Percentiles rank a stretch among this genome's conserved stretches.
Evolutionary conservation across 2,888 invertebrate genomes (phyloP).

Genomic region (Lithophane ornitopus): DNA sequence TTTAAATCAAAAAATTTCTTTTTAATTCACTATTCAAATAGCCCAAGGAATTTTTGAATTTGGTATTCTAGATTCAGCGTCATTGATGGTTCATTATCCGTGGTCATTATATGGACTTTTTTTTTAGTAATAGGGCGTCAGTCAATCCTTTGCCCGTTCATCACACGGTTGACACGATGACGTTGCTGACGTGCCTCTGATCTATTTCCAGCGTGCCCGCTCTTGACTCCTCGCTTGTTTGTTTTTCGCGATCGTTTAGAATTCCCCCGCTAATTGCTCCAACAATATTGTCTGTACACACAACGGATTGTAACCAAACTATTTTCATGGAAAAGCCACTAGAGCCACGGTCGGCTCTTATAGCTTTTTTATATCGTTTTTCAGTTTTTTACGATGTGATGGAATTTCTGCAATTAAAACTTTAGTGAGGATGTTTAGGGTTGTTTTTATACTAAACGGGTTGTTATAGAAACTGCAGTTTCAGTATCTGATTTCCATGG

Average conservation of each 20-base stretch:
- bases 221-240: constrained; percentile 77
- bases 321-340: constrained; percentile 39
- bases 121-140: constrained; percentile 1
- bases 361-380: constrained; percentile 35
- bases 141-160: constrained; percentile 55
- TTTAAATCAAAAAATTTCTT: constrained; percentile 1
- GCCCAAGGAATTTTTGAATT: not conserved
- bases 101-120: not conserved
- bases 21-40: constrained; percentile 7
- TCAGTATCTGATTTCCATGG: not conserved
- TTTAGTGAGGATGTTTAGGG: not conserved
- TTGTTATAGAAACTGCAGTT: not conserved
- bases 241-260: constrained; percentile 74
- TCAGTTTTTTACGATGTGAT: constrained; percentile 23
- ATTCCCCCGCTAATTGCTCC: constrained; percentile 75
- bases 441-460: not conserved
- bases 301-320: constrained; percentile 61
- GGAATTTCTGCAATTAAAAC: not conserved
- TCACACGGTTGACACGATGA: constrained; percentile 72
- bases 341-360: constrained; percentile 3
- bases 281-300: constrained; percentile 71
- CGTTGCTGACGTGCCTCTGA: constrained; percentile 70
- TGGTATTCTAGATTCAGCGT: not conserved
- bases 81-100: not conserved
- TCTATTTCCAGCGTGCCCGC: constrained; percentile 80